These are phyloP conservation scores for Apostichopus californicus DNA, from an alignment of 35 echinoderm and acorn worm genomes.

Conservation along the genomic window DNA sequence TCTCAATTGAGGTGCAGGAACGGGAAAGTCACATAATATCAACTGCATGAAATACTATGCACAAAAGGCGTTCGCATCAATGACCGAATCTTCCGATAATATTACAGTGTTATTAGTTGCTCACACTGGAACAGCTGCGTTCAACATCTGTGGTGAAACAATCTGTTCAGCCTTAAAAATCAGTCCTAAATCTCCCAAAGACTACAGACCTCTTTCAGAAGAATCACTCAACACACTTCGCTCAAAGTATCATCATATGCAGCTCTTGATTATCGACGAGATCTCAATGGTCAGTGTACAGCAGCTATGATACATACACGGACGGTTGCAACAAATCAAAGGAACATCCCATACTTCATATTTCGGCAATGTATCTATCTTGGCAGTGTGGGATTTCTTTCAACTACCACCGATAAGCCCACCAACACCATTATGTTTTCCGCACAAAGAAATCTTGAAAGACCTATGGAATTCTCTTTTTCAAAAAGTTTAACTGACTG, in stretches of 20 bases:
- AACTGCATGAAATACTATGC: constrained; percentile 4
- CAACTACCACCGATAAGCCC: constrained; percentile 55
- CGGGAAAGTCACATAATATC: constrained; percentile 34
- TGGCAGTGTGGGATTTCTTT: constrained; percentile 70
- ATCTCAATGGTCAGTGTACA: constrained; percentile 71
- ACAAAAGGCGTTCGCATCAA: neutral
- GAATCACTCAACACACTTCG: constrained; percentile 60
- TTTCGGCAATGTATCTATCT: constrained; percentile 64
- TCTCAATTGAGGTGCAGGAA: constrained; percentile 41
- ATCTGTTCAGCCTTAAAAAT: constrained; percentile 43
- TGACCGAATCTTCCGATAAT: constrained; percentile 1
- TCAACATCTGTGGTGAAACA: constrained; percentile 57
- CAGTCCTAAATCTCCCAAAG: neutral
- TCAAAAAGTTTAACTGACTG: constrained; percentile 24
- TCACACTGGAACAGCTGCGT: constrained; percentile 75
- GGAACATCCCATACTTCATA: constrained; percentile 53
- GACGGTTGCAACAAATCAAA: constrained; percentile 58
- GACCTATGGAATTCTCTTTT: constrained; percentile 41
- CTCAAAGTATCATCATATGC: constrained; percentile 50
- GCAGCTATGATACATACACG: constrained; percentile 50
- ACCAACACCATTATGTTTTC: constrained; percentile 25
- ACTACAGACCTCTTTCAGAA: constrained; percentile 62
- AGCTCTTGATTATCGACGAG: constrained; percentile 75
- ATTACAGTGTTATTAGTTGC: constrained; percentile 68
- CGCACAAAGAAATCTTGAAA: neutral